These are phyloP conservation scores for Drosophila kambysellisi DNA, from an alignment of 2,888 invertebrate genomes.

Conservation along the genomic window DNA sequence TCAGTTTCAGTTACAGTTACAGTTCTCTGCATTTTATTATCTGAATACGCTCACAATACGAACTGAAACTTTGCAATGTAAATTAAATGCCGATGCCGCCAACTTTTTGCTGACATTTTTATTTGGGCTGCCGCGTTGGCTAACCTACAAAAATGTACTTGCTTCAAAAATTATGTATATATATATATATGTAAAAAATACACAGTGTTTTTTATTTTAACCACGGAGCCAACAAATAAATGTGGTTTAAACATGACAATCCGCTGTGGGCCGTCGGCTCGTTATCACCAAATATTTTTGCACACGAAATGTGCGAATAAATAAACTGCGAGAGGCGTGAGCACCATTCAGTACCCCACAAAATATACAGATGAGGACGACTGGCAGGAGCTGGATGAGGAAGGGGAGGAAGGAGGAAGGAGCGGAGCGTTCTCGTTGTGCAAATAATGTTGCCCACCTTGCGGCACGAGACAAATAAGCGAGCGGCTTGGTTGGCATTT, in stretches of 20 bases:
- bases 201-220: conserved; percentile 67
- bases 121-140: conserved; percentile 19
- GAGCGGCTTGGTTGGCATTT: conserved; percentile 45
- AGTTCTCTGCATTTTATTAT: conserved; percentile 67
- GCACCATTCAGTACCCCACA: conserved; percentile 6
- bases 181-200: conserved; percentile 1
- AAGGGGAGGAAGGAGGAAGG: neutral
- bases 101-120: conserved; percentile 66
- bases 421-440: conserved; percentile 7
- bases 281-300: conserved; percentile 80
- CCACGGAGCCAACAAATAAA: conserved; percentile 67
- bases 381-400: neutral
- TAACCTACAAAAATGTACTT: conserved; percentile 37
- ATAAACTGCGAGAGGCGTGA: conserved; percentile 49
- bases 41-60: conserved; percentile 53
- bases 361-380: conserved; percentile 7
- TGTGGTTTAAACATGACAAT: conserved; percentile 79
- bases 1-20: conserved; percentile 35
- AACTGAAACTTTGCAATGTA: conserved; percentile 74
- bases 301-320: conserved; percentile 79
- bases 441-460: conserved; percentile 58
- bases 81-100: conserved; percentile 74
- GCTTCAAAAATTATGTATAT: conserved; percentile 7
- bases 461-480: conserved; percentile 55
- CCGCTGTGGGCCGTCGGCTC: conserved; percentile 71